Percentiles rank a stretch among this genome's conserved stretches.
phyloP scores from a whole-genome alignment of 2,113 vertebrate genomes.

The Capreolus pygargus region DNA sequence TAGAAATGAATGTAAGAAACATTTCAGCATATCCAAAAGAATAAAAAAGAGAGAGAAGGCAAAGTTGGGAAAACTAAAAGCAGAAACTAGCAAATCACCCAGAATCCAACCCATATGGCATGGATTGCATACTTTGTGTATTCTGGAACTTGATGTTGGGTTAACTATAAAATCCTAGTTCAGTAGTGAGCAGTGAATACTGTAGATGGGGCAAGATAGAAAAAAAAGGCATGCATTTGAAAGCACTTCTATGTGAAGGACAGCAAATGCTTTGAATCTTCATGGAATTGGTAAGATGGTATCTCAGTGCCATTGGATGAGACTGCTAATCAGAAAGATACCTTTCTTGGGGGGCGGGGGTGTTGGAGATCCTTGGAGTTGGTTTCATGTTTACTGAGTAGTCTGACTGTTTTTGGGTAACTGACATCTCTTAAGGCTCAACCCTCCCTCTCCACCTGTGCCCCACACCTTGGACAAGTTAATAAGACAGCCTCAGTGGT shows the following conservation, averaged over 20 bases:
- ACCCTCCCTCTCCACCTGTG: neutral
- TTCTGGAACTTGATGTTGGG: neutral
- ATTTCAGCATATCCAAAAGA: neutral
- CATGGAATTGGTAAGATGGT: neutral
- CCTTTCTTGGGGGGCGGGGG: rapidly evolving
- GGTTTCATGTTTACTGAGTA: neutral
- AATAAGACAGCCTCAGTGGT: neutral
- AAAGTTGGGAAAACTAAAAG: neutral
- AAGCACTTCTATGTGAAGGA: neutral
- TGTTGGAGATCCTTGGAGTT: neutral
- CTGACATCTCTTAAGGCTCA: neutral
- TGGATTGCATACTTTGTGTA: neutral
- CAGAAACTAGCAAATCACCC: neutral
- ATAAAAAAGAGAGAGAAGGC: neutral
- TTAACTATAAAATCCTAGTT: neutral
- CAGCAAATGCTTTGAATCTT: neutral
- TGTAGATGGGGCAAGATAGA: neutral
- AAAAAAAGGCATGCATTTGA: neutral
- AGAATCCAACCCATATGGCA: neutral
- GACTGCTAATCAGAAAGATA: neutral
- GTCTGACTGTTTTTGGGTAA: neutral
- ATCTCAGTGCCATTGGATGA: neutral
- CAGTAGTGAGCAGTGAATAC: neutral
- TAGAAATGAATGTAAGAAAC: neutral
- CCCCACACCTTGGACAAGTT: neutral